Percentiles rank a stretch among this genome's conserved stretches.
Conservation (phyloP, 2,888 invertebrate species). For the Euzophera pinguis region DNA sequence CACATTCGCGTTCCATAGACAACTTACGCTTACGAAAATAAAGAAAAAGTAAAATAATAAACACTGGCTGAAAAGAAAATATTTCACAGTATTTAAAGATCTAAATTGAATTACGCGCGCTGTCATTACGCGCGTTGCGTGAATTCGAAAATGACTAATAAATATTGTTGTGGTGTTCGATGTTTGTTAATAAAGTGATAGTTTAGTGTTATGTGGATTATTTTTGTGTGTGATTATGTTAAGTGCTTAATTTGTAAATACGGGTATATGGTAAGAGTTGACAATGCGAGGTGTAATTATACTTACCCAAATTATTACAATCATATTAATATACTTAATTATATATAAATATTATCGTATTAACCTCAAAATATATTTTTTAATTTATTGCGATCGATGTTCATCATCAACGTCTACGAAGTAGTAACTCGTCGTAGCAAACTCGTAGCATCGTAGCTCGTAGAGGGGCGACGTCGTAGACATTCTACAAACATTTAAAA, state of each 20-base stretch:
- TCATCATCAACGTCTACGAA: background rate
- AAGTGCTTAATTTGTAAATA: constrained; percentile 30
- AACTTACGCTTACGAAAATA: constrained; percentile 13
- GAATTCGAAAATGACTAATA: constrained; percentile 27
- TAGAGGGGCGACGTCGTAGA: background rate
- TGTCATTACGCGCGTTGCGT: constrained; percentile 31
- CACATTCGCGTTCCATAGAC: constrained; percentile 39
- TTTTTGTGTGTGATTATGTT: constrained; percentile 7
- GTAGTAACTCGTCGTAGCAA: constrained; percentile 15
- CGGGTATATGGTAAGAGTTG: constrained; percentile 33
- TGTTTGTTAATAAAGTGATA: constrained; percentile 14
- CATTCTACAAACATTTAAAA: background rate
- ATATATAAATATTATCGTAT: background rate
- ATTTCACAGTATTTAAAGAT: constrained; percentile 36
- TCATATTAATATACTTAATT: background rate
- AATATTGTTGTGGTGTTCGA: constrained; percentile 4
- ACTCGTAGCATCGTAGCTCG: constrained; percentile 4
- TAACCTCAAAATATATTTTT: background rate
- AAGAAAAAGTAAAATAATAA: constrained; percentile 19
- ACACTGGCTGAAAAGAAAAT: constrained; percentile 40
- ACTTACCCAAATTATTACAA: constrained; percentile 15
- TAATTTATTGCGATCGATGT: background rate
- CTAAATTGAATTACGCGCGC: constrained; percentile 53
- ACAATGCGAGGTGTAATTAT: constrained; percentile 27
- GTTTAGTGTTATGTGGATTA: constrained; percentile 18